Evolutionary conservation across 2,113 vertebrate genomes (phyloP).

Genomic region (Takifugu flavidus): DNA sequence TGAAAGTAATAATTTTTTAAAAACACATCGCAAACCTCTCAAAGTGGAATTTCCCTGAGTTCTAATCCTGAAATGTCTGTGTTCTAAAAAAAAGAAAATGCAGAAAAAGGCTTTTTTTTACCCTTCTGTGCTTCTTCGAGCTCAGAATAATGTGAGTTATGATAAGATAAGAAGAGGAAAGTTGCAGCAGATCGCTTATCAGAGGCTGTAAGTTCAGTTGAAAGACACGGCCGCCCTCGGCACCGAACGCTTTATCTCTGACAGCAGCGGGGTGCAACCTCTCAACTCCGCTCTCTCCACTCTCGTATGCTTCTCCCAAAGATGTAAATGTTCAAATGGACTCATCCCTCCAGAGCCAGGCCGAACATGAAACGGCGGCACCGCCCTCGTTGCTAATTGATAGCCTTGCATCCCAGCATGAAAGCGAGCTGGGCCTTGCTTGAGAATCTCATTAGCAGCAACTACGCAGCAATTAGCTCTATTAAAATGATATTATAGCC

Average conservation of each 20-base stretch:
- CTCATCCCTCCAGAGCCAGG: constrained; percentile 55
- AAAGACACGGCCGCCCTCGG: constrained; percentile 42
- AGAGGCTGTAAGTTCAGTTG: constrained; percentile 37
- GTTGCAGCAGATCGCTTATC: constrained; percentile 45
- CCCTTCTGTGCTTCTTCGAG: constrained; percentile 1
- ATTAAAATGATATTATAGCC: constrained; percentile 58
- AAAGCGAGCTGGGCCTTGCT: constrained; percentile 42
- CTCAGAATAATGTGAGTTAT: constrained; percentile 20
- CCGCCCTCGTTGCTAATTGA: constrained; percentile 64
- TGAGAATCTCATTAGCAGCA: constrained; percentile 58
- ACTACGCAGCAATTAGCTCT: constrained; percentile 40
- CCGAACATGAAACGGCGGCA: constrained; percentile 54
- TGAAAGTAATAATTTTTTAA: background rate
- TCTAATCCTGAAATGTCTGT: background rate
- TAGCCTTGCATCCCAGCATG: constrained; percentile 48
- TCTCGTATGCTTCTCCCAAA: constrained; percentile 32
- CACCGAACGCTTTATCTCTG: constrained; percentile 48
- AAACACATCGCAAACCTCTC: background rate
- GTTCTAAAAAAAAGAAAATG: constrained; percentile 15
- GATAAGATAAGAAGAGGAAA: constrained; percentile 17
- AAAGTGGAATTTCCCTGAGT: background rate
- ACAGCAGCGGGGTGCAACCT: constrained; percentile 50
- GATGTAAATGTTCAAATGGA: constrained; percentile 66
- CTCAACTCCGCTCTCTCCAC: constrained; percentile 27
- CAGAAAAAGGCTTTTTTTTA: constrained; percentile 16